These are phyloP conservation scores for Heterohyrax brucei DNA, from an alignment of 2,797 vertebrate species.

Conservation along the genomic window DNA sequence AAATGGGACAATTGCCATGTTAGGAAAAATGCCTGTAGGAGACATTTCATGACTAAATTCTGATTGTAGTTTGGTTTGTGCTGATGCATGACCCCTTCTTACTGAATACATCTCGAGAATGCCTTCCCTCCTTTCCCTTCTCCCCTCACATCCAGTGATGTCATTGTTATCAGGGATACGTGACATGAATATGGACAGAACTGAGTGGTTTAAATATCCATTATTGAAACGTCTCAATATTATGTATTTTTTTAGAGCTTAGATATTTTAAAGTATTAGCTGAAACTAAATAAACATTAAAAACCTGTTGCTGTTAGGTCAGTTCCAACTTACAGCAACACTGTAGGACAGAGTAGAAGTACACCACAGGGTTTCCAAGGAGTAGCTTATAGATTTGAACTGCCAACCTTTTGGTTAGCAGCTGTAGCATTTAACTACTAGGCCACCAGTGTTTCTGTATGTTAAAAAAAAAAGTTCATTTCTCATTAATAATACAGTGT, in stretches of 20 bases:
- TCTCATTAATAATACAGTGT: neutral
- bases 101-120: neutral
- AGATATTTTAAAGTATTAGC: neutral
- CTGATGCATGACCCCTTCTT: neutral
- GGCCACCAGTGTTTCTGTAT: too few relatives aligned
- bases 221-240: neutral
- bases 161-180: too few relatives aligned
- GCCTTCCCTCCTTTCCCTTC: rapidly evolving
- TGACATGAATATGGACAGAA: neutral
- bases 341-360: too few relatives aligned
- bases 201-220: neutral
- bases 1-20: neutral
- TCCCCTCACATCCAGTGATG: rapidly evolving
- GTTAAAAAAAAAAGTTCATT: too few relatives aligned
- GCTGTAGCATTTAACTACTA: too few relatives aligned
- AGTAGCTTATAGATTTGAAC: too few relatives aligned
- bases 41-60: neutral
- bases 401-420: too few relatives aligned
- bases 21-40: neutral
- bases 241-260: slow-evolving; percentile 46
- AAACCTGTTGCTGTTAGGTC: too few relatives aligned
- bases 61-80: neutral
- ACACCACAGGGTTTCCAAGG: too few relatives aligned
- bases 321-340: too few relatives aligned
- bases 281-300: neutral